Evolutionary conservation across 2,797 vertebrate genomes (phyloP).

Genomic region (Cheirogaleus major): DNA sequence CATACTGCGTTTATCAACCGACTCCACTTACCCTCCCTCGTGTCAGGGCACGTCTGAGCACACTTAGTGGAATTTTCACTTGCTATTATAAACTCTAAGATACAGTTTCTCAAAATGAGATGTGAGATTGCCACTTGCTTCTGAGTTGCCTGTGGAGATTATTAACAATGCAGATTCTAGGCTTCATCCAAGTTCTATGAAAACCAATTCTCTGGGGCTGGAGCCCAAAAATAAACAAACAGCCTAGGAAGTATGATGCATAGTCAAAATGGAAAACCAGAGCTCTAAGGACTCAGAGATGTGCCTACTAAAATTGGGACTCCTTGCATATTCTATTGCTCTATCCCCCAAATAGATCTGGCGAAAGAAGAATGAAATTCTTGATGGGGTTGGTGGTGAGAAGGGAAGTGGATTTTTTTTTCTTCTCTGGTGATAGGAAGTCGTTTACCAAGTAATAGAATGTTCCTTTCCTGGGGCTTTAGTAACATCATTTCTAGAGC

Average conservation of each 20-base stretch:
- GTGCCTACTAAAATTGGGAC: background rate
- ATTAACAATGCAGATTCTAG: conserved; percentile 30
- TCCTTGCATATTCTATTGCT: too few relatives aligned
- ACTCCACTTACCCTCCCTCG: background rate
- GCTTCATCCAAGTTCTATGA: conserved; percentile 5
- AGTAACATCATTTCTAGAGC: conserved; percentile 7
- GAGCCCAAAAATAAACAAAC: background rate
- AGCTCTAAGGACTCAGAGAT: background rate
- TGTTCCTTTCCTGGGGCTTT: background rate
- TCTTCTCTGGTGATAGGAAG: background rate
- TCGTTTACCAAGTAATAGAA: conserved; percentile 19
- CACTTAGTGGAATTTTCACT: background rate
- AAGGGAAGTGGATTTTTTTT: background rate
- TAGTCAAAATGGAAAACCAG: background rate
- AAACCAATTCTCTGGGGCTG: background rate
- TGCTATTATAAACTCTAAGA: background rate
- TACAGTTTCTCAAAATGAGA: background rate
- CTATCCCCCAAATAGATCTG: background rate
- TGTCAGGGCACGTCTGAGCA: background rate
- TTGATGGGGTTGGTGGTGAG: background rate
- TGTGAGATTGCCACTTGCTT: background rate
- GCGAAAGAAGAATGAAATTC: background rate
- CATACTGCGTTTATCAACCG: background rate
- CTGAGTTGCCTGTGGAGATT: background rate
- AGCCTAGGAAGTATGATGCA: background rate